Base-by-base conservation (phyloP, 92 coral and sea anemone species). In the Parazoanthus darwini region DNA sequence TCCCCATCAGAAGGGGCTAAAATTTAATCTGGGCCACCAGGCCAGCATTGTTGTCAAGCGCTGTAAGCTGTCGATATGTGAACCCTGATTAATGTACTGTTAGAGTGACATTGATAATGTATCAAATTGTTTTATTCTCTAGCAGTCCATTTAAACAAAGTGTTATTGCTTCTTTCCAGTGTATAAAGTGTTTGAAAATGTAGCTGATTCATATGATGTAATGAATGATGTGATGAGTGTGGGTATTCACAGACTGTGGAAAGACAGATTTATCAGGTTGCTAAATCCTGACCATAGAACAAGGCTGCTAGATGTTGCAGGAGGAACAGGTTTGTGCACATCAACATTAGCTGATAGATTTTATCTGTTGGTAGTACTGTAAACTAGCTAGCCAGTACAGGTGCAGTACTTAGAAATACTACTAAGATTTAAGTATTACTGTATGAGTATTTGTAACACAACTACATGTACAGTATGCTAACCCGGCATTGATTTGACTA, bases 191-290 rank as follows among this genome's bases (percentile, higher is more conserved):
- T 97, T 97, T 90, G 91, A 95, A 74, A 97, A 93, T 94, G 99
- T 97, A 18, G 99, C 98, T 2, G 89, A 90, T 39, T 95, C 98
- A 79, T 97, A 97, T 66, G 99, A 97, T 89, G 58, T 90, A 46
- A 97, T 97, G 99, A 97, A 97, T 90, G 99, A 97, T 89, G 92
- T 92, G 35, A 97, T 97, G 99, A 97, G 99, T 85, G 89, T 92
- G 58, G 99, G 99, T 8, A 94, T 97, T 78, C 99, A 97, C 90
- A 91, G 98, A 56, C 82, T 92, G n/a, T 97, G 99, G 99, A 97
- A 97, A 89, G 96, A 97, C 92, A 89, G 92, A 79, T 92, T 97
- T 63, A 93, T 97, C 67, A 90, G 77, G 77, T 87, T 91, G 23
- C 87, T 97, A 16, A 93, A 95, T 83, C 99, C 99, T 46, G 74